These are phyloP conservation scores for Syngnathoides biaculeatus DNA, from an alignment of 2,113 vertebrate genomes.

Conservation along the genomic window DNA sequence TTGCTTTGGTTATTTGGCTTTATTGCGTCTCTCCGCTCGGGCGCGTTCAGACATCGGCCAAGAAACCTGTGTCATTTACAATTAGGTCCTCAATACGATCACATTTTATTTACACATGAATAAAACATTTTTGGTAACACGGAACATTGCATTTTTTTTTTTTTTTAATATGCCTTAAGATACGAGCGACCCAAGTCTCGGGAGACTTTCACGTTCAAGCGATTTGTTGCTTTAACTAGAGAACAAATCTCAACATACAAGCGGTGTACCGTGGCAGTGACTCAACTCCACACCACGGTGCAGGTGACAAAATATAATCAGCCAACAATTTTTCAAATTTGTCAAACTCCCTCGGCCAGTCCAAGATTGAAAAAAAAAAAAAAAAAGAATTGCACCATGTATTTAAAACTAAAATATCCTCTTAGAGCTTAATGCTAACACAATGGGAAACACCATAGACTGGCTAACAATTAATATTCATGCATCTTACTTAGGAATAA, in stretches of 20 bases:
- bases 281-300: not conserved
- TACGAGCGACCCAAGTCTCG: not conserved
- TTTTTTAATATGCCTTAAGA: not conserved
- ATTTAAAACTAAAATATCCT: no score
- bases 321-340: not conserved
- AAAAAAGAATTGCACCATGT: not conserved
- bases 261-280: not conserved
- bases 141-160: not conserved
- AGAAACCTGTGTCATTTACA: conserved; percentile 7
- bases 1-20: conserved; percentile 13
- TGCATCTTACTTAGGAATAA: no score
- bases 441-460: no score
- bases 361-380: not conserved
- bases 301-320: not conserved
- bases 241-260: not conserved
- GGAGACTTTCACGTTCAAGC: no score
- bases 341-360: not conserved
- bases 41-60: not conserved
- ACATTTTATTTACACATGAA: not conserved
- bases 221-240: not conserved
- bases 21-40: conserved; percentile 2
- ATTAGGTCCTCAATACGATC: conserved; percentile 8
- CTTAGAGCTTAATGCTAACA: no score
- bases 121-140: not conserved
- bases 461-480: no score